Base-by-base conservation (phyloP, 2,888 invertebrate genomes). In the Hesperia comma region DNA sequence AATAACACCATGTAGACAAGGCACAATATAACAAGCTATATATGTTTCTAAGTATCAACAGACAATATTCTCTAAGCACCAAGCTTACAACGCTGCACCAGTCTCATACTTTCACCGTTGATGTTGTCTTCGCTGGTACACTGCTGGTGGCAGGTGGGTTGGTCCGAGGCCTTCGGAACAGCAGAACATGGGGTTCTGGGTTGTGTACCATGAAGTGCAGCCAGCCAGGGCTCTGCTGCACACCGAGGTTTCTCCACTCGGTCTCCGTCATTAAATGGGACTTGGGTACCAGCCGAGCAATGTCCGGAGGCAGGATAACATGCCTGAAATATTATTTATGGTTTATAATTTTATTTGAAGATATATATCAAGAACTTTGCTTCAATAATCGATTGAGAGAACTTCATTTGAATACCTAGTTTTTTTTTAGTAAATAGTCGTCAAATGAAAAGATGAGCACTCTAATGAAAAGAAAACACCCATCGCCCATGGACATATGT, bases 241-340 rank as follows among this genome's bases (percentile, higher is more conserved):
- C 98, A 0, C 98, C 98, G 1, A 99, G 94, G 86, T 97, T 97
- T 69, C 98, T 94, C 98, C 99, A 99, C 87, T 99, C 98, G 0
- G 97, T 95, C 90, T 99, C 99, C 0, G 97, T 96, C 98, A 99
- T 98, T 57, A 98, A 90, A 81, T 98, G 98, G 0, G 96, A 95
- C 81, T 97, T 96, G 0, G 98, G 98, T 0, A 98, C 98, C 61
- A 96, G 89, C 72, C 96, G 96, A 0, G 97, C 96, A 51, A 98
- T 90, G 71, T 98, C 98, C 17, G 95, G 94, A 2, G 98, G 98
- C 40, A 99, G 87, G 79, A 98, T 97, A 0, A 98, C 98, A 90
- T 99, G 99, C 75, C 98, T 97, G 81, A 10, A 88, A 86, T 43
- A 60, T 15, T 14, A 15, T 7, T 33, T 33, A 21, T n/a, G 10